These are phyloP conservation scores for Pectinophora gossypiella DNA, from an alignment of 1,140 invertebrate genomes.

Conservation along the genomic window DNA sequence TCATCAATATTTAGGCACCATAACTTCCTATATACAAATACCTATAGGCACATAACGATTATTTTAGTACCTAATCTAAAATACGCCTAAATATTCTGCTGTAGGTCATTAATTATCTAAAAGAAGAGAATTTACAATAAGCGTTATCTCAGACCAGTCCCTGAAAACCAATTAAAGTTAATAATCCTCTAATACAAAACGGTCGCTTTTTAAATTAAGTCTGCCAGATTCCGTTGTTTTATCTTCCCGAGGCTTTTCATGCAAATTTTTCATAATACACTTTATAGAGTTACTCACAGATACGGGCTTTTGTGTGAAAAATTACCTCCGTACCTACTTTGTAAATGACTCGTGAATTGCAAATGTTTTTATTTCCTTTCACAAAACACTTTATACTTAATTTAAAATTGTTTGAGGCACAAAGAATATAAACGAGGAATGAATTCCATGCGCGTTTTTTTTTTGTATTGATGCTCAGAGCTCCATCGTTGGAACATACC, in stretches of 20 bases:
- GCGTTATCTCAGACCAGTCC: constrained; percentile 38
- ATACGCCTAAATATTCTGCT: no score
- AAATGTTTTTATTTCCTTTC: not conserved
- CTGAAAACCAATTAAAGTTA: constrained; percentile 67
- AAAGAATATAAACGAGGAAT: not conserved
- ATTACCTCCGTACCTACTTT: not conserved
- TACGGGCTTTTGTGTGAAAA: not conserved
- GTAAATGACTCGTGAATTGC: not conserved
- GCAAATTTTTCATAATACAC: constrained; percentile 1
- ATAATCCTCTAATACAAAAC: constrained; percentile 59
- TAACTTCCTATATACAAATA: no score
- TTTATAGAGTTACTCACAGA: not conserved
- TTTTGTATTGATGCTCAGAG: no score
- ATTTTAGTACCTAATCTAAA: no score
- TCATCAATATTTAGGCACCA: no score
- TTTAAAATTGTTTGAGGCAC: not conserved
- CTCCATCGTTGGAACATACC: no score
- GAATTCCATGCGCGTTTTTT: no score
- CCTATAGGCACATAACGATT: no score
- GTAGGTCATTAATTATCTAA: no score
- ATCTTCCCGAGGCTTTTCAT: constrained; percentile 12
- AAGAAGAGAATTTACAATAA: no score
- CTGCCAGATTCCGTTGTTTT: constrained; percentile 29
- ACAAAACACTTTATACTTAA: not conserved
- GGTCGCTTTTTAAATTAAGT: constrained; percentile 45